These are phyloP conservation scores for Bombus cullumanus DNA, from an alignment of 1,140 invertebrate species.

Conservation along the genomic window DNA sequence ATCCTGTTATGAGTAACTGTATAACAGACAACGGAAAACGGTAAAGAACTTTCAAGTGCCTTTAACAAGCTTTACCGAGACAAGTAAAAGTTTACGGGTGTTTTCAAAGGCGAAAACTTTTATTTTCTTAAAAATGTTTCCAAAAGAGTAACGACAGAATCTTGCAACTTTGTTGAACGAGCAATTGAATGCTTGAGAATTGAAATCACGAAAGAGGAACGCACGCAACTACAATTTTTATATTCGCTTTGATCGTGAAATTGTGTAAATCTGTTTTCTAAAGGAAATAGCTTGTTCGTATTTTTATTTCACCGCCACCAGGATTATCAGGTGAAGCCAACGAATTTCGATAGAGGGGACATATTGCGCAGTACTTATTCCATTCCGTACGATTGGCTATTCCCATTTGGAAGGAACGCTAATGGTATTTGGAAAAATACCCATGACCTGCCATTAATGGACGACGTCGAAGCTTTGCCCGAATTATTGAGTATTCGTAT, in stretches of 20 bases:
- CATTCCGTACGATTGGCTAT: slow-evolving; percentile 71
- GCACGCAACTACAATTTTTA: background rate
- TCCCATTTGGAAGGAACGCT: slow-evolving; percentile 74
- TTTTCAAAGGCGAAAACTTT: background rate
- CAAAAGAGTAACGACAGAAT: too few species aligned
- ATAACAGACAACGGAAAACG: background rate
- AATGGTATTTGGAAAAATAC: slow-evolving; percentile 63
- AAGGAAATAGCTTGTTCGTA: background rate
- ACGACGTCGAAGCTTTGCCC: slow-evolving; percentile 18
- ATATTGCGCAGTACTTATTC: slow-evolving; percentile 73
- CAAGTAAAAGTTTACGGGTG: background rate
- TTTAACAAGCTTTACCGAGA: too few species aligned
- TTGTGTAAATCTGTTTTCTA: too few species aligned
- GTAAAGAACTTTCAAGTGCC: background rate
- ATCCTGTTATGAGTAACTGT: background rate
- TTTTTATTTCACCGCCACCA: background rate
- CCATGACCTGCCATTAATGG: slow-evolving; percentile 55
- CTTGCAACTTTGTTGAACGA: background rate
- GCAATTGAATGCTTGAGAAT: background rate
- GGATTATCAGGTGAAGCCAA: slow-evolving; percentile 21
- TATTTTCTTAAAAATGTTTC: too few species aligned
- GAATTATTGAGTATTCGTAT: slow-evolving; percentile 54
- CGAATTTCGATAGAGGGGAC: slow-evolving; percentile 53
- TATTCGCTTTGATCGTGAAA: background rate
- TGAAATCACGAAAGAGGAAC: background rate